phyloP scores from a whole-genome alignment of 1,140 invertebrate species.

The Oppia nitens region DNA sequence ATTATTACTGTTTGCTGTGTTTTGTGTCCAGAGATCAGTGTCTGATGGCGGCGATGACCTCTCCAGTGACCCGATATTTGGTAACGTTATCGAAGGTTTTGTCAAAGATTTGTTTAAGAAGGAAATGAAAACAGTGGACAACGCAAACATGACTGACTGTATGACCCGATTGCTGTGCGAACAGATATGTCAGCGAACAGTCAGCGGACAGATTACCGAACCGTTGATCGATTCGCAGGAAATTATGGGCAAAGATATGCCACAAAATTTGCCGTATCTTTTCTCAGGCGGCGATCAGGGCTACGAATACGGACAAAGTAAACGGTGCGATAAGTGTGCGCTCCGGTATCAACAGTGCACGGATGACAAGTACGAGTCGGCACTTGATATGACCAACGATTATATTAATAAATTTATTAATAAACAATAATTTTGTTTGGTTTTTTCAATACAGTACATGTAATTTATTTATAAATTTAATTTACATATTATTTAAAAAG shows the following conservation, averaged over 20 bases:
- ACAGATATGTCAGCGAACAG: conserved; percentile 8
- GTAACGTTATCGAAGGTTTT: conserved; percentile 8
- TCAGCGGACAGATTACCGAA: conserved; percentile 5
- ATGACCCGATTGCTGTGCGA: conserved; percentile 10
- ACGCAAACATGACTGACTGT: conserved; percentile 7
- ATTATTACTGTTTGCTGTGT: no score
- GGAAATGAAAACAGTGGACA: neutral
- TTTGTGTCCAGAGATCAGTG: no score
- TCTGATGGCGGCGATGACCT: no score
- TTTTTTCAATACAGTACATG: no score
- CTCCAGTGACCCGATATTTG: conserved; percentile 9
- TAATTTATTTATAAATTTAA: no score
- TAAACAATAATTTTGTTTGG: no score
- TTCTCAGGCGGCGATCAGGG: conserved; percentile 10
- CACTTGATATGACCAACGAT: neutral
- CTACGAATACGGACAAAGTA: conserved; percentile 5
- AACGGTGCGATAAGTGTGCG: conserved; percentile 6
- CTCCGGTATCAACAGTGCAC: neutral
- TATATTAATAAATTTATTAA: conserved; percentile 1
- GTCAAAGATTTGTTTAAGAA: conserved; percentile 9
- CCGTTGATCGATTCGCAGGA: neutral
- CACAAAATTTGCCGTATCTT: conserved; percentile 1
- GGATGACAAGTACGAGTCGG: neutral
- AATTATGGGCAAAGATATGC: conserved; percentile 1
- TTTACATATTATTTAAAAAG: no score